Base-by-base conservation (phyloP, 2,888 invertebrate species). In the Agrochola lota region DNA sequence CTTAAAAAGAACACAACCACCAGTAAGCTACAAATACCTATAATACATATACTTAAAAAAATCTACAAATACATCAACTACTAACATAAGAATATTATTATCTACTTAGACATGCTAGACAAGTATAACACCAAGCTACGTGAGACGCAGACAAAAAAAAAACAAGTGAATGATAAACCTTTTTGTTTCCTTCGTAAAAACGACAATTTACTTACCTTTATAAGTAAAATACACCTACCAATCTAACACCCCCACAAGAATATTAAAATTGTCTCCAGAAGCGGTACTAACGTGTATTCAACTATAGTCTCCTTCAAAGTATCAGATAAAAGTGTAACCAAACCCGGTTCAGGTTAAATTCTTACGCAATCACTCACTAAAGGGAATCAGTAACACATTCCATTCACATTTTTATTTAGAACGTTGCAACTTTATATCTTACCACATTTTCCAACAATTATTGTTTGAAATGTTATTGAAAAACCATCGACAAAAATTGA, bases 131-230 rank as follows among this genome's bases (percentile, higher is more conserved):
- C 1, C 2, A 23, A n/a, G 9, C 35, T 35, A 60, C 1, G 57
- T 84, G 67, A 43, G 17, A 67, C 11, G 67, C 43, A 78, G 20
- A 59, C n/a, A 57, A 59, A 75, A 35, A 35, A 11, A 84, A 78
- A 71, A 57, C 40, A 52, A 40, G 23, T 40, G 17, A 52, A 57
- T 30, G 40, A 43, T 0, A 17, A 46, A 0, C 0, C 9, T 26
- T 46, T 11, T 46, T 17, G 8, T 49, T 78, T 62, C 26, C 11
- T 30, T 49, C 2, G 64, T 20, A 57, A 57, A 30, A 20, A 46
- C 0, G 2, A 3, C 9, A 8, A 15, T 17, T 35, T 1, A 26
- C 69, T 46, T 66, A 71, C 62, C 57, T n/a, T 35, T 1, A 7
- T 15, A 49, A 49, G 0, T 49, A n/a, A 15, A 9, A 30, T 15